A percentile compares a stretch with the other conserved stretches of the same genome.
phyloP scores from a whole-genome alignment of 53 echinoderm and acorn worm genomes.

The Crossaster papposus region DNA sequence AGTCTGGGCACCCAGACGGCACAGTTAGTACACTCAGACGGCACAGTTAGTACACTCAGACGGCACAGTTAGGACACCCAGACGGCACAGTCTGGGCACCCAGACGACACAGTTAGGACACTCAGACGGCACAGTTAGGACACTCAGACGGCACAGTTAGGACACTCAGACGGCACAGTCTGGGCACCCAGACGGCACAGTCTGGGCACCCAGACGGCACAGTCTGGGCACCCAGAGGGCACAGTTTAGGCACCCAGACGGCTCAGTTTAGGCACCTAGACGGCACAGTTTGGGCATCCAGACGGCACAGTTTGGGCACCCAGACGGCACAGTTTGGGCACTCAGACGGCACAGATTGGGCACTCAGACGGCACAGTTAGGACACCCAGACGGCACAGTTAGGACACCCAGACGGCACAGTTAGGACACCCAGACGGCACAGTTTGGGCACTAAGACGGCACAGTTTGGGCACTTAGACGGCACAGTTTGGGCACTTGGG shows the following conservation, averaged over 20 bases:
- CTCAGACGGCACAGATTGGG: background rate
- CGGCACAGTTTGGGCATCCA: background rate
- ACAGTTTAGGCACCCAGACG: background rate
- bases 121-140: background rate
- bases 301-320: no score
- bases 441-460: no score
- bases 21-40: background rate
- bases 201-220: background rate
- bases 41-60: background rate
- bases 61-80: background rate
- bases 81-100: background rate
- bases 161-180: background rate
- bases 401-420: no score
- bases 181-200: background rate
- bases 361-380: background rate
- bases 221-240: background rate
- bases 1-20: background rate
- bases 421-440: no score
- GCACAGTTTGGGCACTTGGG: no score
- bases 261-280: no score
- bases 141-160: background rate
- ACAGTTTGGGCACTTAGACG: no score
- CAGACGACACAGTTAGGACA: background rate
- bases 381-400: no score
- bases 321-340: background rate